Percentiles rank a stretch among this genome's conserved stretches.
Evolutionary conservation across 2,797 vertebrate genomes (phyloP).

Genomic region (Bradypus variegatus): DNA sequence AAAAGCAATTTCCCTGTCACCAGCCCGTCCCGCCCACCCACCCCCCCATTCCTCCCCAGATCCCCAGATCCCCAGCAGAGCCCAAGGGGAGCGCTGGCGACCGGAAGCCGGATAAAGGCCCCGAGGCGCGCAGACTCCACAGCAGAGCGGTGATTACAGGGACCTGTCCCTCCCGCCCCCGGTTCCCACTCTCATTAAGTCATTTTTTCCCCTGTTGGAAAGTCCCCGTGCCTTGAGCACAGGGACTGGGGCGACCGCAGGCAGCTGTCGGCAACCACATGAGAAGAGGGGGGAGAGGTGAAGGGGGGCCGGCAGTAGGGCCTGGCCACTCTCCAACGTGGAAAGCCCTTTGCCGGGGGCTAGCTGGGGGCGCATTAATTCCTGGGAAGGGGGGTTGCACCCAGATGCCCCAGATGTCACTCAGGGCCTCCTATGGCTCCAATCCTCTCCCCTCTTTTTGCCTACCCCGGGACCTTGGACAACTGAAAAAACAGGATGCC

Average conservation of each 20-base stretch:
- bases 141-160: conserved; percentile 66
- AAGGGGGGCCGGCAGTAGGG: conserved; percentile 38
- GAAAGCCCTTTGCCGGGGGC: conserved; percentile 61
- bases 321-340: conserved; percentile 53
- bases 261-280: conserved; percentile 96
- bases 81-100: conserved; percentile 39
- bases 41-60: too few species aligned
- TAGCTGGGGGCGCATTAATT: conserved; percentile 41
- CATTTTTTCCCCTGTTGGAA: conserved; percentile 79
- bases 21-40: neutral
- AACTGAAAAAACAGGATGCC: conserved; percentile 2
- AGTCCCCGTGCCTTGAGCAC: conserved; percentile 78
- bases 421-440: neutral
- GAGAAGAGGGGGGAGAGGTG: conserved; percentile 76
- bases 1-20: conserved; percentile 18
- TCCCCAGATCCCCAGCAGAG: neutral
- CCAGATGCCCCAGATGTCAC: conserved; percentile 1
- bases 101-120: conserved; percentile 55
- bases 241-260: conserved; percentile 85
- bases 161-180: conserved; percentile 68
- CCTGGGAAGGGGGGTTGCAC: neutral
- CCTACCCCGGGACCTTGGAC: neutral
- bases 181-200: conserved; percentile 68
- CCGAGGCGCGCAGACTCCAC: conserved; percentile 54
- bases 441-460: neutral